Base-by-base conservation (phyloP, 2,113 vertebrate genomes). In the Microcebus murinus region DNA sequence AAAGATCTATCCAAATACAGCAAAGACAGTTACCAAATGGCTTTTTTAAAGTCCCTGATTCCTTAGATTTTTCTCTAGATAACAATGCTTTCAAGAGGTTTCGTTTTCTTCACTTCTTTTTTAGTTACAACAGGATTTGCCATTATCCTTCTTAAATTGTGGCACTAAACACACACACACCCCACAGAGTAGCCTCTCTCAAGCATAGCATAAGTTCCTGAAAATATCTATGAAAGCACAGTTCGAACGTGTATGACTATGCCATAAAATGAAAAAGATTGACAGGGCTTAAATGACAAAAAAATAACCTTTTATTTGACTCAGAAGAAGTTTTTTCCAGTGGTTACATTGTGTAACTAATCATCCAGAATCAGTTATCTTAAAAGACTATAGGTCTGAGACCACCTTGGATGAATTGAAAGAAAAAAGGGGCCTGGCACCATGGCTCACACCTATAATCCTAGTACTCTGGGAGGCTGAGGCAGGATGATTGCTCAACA, bases 51-150 rank as follows among this genome's bases (percentile, higher is more conserved):
- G 25, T 74, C 12, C 4, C 34, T 9, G 2, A 71, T 42, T 94
- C 15, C 31, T 89, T 45, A 91, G 14, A 73, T 50, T 89, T 87
- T 96, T 86, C 63, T 86, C 18, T 17, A 86, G 25, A 80, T 83
- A 57, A 57, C 8, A 52, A 20, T 70, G 8, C 29, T 63, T 86
- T 85, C 4, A 48, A 42, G 12, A 73, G n/a, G 8, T 8, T 25
- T 80, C 48, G 52, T 80, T 96, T 87, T 79, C 85, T 81, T 88
- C 21, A 85, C 10, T 81, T 82, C 8, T 70, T 67, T 91, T 93
- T 87, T 25, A 84, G 29, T 89, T 71, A 48, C 27, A 79, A 29
- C n/a, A 7, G 2, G 20, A 92, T 63, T 96, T 91, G 1, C 70
- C 6, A 70, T 61, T 74, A 77, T 61, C 4, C 1, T 20, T 86